Base-by-base conservation (phyloP, 2,888 invertebrate genomes). In the Melanostoma mellinum region DNA sequence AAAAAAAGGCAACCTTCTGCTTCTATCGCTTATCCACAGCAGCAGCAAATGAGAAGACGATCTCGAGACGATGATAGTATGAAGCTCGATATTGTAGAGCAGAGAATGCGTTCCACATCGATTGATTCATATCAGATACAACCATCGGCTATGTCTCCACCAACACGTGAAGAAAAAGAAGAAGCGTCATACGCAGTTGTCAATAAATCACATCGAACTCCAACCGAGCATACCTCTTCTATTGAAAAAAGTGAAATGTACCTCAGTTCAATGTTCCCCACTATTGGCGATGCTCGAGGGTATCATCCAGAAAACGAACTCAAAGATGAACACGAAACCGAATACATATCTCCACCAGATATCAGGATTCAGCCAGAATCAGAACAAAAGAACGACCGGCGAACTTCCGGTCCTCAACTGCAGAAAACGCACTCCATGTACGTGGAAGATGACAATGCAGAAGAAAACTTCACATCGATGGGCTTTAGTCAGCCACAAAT, bases 341-440 rank as follows among this genome's bases (percentile, higher is more conserved):
- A 48, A 58, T 9, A 33, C 4, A 8, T 52, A 9, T 52, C 56
- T 2, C 67, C 77, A 2, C 82, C 82, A 2, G 73, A 82, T 36
- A 82, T 82, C 3, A 63, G 74, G 10, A 74, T 82, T n/a, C 58
- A 74, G 9, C 3, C 46, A 2, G 86, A 86, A 35, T 82, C 74
- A 33, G 87, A 86, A 42, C 85, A 10, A 35, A 44, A 86, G 6
- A 85, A 86, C 10, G 88, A 89, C 32, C 92, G 93, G 87, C 92
- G 92, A 38, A 10, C 0, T 86, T 91, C 92, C 86, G 92, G 78
- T 4, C 87, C 87, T 63, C 85, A 85, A 35, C 75, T 88, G 4
- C 85, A 87, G 38, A 89, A 88, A 65, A 76, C 86, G 0, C 86
- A 87, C 48, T 88, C 89, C 4, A 87, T 89, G 3, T 88, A 77